Conservation (phyloP, 1,140 invertebrate species). For the Mamestra configurata region DNA sequence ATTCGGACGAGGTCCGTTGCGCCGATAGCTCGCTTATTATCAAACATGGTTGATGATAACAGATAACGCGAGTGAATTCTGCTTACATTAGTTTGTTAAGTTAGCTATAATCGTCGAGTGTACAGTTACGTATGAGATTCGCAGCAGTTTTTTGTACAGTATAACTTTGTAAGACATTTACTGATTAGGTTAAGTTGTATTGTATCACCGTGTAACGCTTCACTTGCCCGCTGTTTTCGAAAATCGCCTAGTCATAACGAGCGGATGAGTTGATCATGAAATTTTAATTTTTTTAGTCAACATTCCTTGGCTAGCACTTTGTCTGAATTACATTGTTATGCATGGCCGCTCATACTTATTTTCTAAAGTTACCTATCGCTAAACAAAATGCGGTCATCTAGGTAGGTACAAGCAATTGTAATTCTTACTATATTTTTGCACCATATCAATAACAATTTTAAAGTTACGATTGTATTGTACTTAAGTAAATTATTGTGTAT, state of each 20-base stretch:
- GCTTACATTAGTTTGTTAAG: conserved; percentile 20
- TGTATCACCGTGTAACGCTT: conserved; percentile 39
- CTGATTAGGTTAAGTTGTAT: conserved; percentile 45
- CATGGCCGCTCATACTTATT: background rate
- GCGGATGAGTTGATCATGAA: conserved; percentile 52
- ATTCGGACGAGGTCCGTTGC: background rate
- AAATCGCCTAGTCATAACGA: conserved; percentile 64
- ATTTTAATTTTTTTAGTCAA: conserved; percentile 54
- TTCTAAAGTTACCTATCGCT: too few species aligned
- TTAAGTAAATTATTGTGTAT: conserved; percentile 75
- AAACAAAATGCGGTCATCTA: too few species aligned
- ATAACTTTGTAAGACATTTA: conserved; percentile 53
- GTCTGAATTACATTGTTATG: background rate
- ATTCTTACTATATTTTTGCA: conserved; percentile 27
- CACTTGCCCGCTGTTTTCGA: conserved; percentile 57
- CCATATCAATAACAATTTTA: conserved; percentile 52
- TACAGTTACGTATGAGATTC: conserved; percentile 88
- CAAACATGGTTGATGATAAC: background rate
- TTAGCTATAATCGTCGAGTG: conserved; percentile 69
- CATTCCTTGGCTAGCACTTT: conserved; percentile 57
- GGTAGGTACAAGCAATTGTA: background rate
- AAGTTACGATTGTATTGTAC: conserved; percentile 59
- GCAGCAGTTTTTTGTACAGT: conserved; percentile 77
- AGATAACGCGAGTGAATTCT: background rate
- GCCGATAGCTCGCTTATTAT: too few species aligned